Percentiles rank a stretch among this genome's conserved stretches.
These are phyloP conservation scores for Dicaeum eximium DNA, from an alignment of 2,113 vertebrate species.

Conservation along the genomic window DNA sequence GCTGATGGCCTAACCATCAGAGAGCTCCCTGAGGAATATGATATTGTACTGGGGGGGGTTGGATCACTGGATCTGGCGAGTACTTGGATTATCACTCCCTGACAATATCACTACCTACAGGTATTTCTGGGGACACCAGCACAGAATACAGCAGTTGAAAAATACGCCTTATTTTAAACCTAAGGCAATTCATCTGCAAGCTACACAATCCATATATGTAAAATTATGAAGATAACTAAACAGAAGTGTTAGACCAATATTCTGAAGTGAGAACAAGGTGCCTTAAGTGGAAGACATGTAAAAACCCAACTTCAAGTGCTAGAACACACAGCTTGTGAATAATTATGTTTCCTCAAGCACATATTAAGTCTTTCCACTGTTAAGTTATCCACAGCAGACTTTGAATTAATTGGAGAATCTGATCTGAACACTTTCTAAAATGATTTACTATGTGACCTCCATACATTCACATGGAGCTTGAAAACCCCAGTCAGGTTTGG, in stretches of 20 bases:
- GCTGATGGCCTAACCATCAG: not conserved
- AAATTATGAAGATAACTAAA: not conserved
- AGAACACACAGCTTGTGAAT: not conserved
- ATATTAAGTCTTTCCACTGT: not conserved
- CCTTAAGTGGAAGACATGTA: conserved; percentile 21
- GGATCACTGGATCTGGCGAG: not conserved
- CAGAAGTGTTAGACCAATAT: conserved; percentile 28
- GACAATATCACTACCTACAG: not conserved
- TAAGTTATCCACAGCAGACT: not conserved
- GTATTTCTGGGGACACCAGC: not conserved
- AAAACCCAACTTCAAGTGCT: conserved; percentile 28
- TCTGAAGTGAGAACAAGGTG: conserved; percentile 31
- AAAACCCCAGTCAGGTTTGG: not conserved
- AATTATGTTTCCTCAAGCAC: not conserved
- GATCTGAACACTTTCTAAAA: not conserved
- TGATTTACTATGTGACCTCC: not conserved
- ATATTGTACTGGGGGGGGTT: not conserved
- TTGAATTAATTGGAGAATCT: not conserved
- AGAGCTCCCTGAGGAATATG: not conserved
- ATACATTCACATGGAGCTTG: not conserved
- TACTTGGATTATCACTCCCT: not conserved
- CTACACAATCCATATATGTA: not conserved
- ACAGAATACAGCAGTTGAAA: not conserved
- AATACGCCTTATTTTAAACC: not conserved
- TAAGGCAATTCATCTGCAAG: not conserved